Base-by-base conservation (phyloP, 1,140 invertebrate species). In the Drosophila persimilis region DNA sequence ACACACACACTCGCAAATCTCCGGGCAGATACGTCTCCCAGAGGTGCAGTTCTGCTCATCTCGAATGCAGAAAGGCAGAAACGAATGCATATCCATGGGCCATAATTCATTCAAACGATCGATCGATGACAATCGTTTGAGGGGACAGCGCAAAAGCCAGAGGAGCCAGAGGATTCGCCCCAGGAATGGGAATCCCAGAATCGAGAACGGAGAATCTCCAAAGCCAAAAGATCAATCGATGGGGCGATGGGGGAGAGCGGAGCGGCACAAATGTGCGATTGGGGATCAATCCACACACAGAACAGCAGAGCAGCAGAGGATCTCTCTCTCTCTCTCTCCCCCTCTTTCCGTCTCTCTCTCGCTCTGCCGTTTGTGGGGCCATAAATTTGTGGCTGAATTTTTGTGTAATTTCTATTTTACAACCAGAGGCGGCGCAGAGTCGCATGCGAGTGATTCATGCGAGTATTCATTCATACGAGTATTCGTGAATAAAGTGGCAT, bases 31-130 rank as follows among this genome's bases (percentile, higher is more conserved):
- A 39, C 11, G 1, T 39, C 35, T 39, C 35, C 35, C 35, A 39
- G 1, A 39, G 35, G 35, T 5, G 35, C 35, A 39, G 11, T 35
- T 11, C 9, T 11, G 31, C 31, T 35, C 11, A 7, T 7, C 7
- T 35, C 77, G 62, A 48, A 53, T 74, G 76, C 70, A 73, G 59
- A 52, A 64, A 58, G 59, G 56, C 79, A 70, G 45, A 46, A 70
- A 48, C 66, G 66, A 70, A 81, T 70, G 79, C 63, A 63, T 55
- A 54, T 51, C 58, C 79, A 77, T 83, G 52, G 35, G 35, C 55
- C 73, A 83, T 83, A 80, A 74, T 58, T 77, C 77, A 80, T 78
- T 70, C 56, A 64, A 81, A 81, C 61, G 60, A 57, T 39, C 60
- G 65, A 77, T 77, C 74, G 48, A 77, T 63, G 58, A 58, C 58